Evolutionary conservation across 2,888 invertebrate species (phyloP), one percentile per base, ranked within the genome.

Genomic region (Dichetophora obliterata): DNA sequence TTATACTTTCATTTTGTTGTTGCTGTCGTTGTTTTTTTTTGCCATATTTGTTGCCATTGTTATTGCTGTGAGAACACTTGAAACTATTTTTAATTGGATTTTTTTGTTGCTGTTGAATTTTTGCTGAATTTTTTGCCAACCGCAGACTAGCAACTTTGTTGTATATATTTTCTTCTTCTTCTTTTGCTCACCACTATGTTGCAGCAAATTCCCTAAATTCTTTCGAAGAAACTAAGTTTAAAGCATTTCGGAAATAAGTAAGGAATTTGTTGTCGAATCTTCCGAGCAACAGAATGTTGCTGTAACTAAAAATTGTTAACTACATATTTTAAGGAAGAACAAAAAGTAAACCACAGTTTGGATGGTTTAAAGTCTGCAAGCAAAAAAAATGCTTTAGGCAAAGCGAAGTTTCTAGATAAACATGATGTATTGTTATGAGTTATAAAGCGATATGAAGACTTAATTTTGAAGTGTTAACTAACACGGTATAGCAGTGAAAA

Each of bases 11-110:
- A 81, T 83, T 80, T 81, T 81, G 75, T 79, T 27, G 61, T 6
- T 65, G 68, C 50, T 74, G 57, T 63, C 50, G 34, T 16, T 74
- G 50, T 69, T 48, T 77, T 75, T 65, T 73, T 71, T 59, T 57
- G 63, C 52, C 82, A 78, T 80, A 80, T 73, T 77, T n/a, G 31
- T 22, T 52, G 72, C 57, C 50, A 52, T 75, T 34, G 57, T 76
- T 72, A 52, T 65, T 65, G 24, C 22, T 74, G 70, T 52, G 81
- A 74, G 77, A 75, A 75, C 77, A 79, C 80, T 79, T 81, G 84
- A 83, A 86, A 87, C 86, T 86, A 87, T 86, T 86, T 87, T 86
- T 87, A 87, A 86, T 86, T 86, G 86, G 84, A 84, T 83, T 85
- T 77, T 77, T 79, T 78, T 78, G 48, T 76, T 54, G 50, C 34